Percentiles rank a stretch among this genome's conserved stretches.
Evolutionary conservation across 2,113 vertebrate species (phyloP).

Genomic region (Alces alces): DNA sequence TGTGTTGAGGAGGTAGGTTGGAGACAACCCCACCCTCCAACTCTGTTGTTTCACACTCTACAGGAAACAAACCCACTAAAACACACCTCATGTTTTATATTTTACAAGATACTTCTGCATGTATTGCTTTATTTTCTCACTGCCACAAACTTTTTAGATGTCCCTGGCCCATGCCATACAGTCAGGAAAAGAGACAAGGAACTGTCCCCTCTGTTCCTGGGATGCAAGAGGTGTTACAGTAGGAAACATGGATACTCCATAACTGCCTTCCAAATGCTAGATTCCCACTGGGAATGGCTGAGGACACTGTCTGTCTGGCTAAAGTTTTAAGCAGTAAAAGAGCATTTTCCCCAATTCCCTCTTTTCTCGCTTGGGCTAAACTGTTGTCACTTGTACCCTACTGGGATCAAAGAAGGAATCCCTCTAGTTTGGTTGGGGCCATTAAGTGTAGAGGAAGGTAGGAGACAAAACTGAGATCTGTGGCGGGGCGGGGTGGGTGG

Average conservation of each 20-base stretch:
- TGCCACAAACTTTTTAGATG: not conserved
- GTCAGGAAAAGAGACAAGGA: not conserved
- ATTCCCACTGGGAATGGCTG: not conserved
- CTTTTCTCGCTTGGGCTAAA: not conserved
- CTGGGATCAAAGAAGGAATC: not conserved
- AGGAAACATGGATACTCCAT: not conserved
- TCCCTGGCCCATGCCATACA: not conserved
- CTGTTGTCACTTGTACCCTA: not conserved
- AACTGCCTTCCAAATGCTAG: not conserved
- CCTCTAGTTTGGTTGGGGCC: not conserved
- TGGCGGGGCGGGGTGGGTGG: accelerated
- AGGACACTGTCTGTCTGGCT: not conserved
- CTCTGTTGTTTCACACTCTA: not conserved
- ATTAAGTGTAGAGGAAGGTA: not conserved
- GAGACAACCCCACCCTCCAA: too few species aligned
- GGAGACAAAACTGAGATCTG: not conserved
- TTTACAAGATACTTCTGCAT: not conserved
- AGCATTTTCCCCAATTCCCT: not conserved
- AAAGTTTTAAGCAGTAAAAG: not conserved
- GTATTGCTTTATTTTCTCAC: not conserved
- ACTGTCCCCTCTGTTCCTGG: not conserved
- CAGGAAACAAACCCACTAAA: not conserved
- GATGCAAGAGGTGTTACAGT: not conserved
- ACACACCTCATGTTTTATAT: not conserved
- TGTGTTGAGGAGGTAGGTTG: not conserved